Conservation (phyloP, 2,113 vertebrate species). For the Symphodus melops region DNA sequence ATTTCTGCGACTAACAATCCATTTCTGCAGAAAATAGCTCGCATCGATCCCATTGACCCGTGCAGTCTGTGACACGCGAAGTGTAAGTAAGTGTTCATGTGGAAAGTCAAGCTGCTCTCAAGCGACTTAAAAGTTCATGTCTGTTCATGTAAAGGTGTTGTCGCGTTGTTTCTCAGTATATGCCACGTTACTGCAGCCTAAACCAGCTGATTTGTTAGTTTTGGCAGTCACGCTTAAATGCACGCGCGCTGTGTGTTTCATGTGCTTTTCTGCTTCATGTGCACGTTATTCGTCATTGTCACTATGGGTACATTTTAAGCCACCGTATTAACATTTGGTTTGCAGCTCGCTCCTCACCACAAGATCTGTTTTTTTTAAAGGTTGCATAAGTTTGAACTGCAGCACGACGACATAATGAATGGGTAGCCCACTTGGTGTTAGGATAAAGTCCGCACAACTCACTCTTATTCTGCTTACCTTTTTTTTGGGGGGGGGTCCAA, state of each 20-base stretch:
- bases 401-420: neutral
- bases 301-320: no score
- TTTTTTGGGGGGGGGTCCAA: neutral
- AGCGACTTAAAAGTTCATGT: neutral
- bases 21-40: neutral
- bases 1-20: neutral
- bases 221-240: neutral
- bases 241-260: no score
- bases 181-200: conserved; percentile 15
- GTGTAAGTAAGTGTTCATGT: conserved; percentile 31
- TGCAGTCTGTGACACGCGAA: neutral
- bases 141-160: neutral
- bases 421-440: no score
- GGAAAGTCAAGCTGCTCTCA: neutral
- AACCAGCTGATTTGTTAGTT: neutral
- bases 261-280: neutral
- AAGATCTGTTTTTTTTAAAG: accelerated
- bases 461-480: neutral
- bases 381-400: neutral
- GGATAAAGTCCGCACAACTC: neutral
- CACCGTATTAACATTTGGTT: neutral
- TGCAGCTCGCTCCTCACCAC: neutral
- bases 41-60: neutral
- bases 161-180: neutral
- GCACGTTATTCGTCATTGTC: neutral